A percentile compares a stretch with the other conserved stretches of the same genome.
phyloP scores from a whole-genome alignment of 2,113 vertebrate genomes.

The Zeus faber region DNA sequence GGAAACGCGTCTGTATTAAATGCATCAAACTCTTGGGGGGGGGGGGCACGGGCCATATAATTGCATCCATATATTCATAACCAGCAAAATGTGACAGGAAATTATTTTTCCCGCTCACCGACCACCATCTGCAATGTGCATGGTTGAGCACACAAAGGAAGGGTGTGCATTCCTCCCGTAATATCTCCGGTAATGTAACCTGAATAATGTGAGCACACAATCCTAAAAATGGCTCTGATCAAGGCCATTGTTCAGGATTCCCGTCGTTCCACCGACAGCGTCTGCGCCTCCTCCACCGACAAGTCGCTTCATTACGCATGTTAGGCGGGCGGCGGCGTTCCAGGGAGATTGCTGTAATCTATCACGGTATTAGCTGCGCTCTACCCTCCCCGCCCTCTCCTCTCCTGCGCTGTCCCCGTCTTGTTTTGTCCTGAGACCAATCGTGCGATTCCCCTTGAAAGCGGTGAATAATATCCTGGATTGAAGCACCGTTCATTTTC shows the following conservation, averaged over 20 bases:
- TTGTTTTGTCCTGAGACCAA: no score
- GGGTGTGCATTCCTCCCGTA: neutral
- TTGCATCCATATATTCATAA: conserved; percentile 48
- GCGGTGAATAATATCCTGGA: no score
- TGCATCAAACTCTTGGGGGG: no score
- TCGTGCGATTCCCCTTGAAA: no score
- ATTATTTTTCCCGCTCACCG: conserved; percentile 2
- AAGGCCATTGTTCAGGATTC: neutral
- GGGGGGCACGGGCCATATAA: neutral
- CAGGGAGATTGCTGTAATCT: neutral
- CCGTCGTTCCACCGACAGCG: neutral
- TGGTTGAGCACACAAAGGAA: conserved; percentile 7
- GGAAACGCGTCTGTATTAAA: conserved; percentile 7
- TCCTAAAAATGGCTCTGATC: conserved; percentile 7
- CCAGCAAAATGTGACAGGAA: conserved; percentile 25
- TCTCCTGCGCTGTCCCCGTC: no score
- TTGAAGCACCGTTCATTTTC: no score
- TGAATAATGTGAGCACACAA: neutral
- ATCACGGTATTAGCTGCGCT: neutral
- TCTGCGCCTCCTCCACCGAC: neutral
- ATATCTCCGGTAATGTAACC: conserved; percentile 12
- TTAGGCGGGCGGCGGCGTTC: conserved; percentile 7
- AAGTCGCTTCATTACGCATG: neutral
- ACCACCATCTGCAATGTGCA: conserved; percentile 21
- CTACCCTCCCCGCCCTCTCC: no score